Evolutionary conservation across 2,888 invertebrate species (phyloP), one percentile per base, ranked within the genome.

Genomic region (Cryptus armator): DNA sequence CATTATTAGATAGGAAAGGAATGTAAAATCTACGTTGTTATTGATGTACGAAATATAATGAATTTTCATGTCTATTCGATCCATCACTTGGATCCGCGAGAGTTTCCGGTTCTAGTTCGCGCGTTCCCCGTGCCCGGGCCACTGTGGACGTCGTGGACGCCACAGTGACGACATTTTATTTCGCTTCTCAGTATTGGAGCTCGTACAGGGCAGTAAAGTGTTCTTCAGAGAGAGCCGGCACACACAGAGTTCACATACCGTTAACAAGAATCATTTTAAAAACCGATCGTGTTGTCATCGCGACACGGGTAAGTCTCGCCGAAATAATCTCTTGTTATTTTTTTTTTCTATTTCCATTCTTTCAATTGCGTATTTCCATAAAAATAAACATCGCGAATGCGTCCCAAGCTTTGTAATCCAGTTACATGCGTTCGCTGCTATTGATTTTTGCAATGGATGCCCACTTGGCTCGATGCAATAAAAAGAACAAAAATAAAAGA

Each of bases 371-470:
- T 24, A 5, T 19, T 51, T 43, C n/a, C 72, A 19, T 37, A 32
- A 62, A 32, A 70, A 51, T 48, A 70, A 70, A 78, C 59, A 51
- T 78, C 70, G 70, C 59, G 48, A 48, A n/a, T 46, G 16, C 19
- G 62, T 66, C 37, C 44, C 64, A 53, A 53, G 70, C 64, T 70
- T 43, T 59, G 46, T 56, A 56, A 67, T 44, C 83, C 53, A 24
- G 62, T 64, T 77, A 67, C 74, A 72, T 51, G 67, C 72, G 16
- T 68, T 37, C 43, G 29, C 10, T 37, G 71, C 68, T 81, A 85
- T 85, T 79, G 81, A 85, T 84, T 85, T 84, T 81, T 74, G 43
- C 75, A 81, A 85, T 85, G 84, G 81, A 84, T 81, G 77, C 84
- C 74, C 44, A 67, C 48, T 48, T 51, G 12, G 29, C 29, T n/a